Percentiles rank a stretch among this genome's conserved stretches.
Conservation (phyloP, 2,888 invertebrate genomes). For the Hedychridium roseum region DNA sequence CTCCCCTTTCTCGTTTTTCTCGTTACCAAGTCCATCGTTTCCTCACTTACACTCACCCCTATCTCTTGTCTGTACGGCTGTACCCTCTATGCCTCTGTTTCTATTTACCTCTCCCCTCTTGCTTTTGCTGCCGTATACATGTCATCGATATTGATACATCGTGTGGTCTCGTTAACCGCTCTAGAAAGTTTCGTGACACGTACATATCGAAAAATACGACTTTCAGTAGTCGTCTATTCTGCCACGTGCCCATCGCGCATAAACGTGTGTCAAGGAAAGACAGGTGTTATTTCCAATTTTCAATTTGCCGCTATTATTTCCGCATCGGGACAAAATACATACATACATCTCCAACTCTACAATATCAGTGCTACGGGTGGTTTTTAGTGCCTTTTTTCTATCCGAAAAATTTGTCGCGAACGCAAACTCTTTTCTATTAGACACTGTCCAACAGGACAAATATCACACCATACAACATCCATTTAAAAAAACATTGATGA, state of each 20-base stretch:
- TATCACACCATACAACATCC: no score
- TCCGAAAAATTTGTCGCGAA: no score
- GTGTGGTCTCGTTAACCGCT: slow-evolving; percentile 44
- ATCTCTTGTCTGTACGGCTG: slow-evolving; percentile 11
- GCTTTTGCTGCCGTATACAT: slow-evolving; percentile 18
- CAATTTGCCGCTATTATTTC: slow-evolving; percentile 16
- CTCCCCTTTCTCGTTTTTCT: slow-evolving; percentile 9
- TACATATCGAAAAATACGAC: slow-evolving; percentile 13
- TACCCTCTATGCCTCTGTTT: not conserved
- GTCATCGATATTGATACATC: slow-evolving; percentile 48
- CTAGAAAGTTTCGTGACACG: slow-evolving; percentile 23
- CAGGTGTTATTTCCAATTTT: slow-evolving; percentile 25
- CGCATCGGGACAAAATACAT: no score
- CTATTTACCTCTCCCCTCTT: slow-evolving; percentile 6
- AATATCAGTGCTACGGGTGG: no score
- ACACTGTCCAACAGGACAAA: no score
- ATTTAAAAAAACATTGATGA: no score
- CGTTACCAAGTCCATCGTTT: slow-evolving; percentile 8
- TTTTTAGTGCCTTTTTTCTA: no score
- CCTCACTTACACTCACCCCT: slow-evolving; percentile 8
- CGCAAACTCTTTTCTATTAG: no score
- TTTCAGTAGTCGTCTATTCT: slow-evolving; percentile 5
- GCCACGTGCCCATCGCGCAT: slow-evolving; percentile 6
- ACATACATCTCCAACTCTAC: no score
- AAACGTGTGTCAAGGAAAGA: slow-evolving; percentile 20